These are phyloP conservation scores for Masnerella sp. DNA, from an alignment of 2,888 invertebrate species.

Conservation along the genomic window DNA sequence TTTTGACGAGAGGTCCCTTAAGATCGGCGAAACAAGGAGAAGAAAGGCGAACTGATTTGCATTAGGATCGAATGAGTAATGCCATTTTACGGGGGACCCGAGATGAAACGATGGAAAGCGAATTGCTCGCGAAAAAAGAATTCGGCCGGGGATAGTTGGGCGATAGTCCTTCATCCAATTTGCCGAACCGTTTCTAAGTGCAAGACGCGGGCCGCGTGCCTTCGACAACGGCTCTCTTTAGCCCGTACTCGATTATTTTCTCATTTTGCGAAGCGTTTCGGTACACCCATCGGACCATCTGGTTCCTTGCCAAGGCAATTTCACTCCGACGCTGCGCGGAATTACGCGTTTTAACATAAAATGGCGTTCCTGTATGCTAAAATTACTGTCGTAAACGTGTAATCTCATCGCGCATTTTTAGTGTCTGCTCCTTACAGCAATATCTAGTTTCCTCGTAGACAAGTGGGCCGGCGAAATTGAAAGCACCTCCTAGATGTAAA, in stretches of 20 bases:
- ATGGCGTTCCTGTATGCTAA: slow-evolving; percentile 56
- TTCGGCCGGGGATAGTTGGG: slow-evolving; percentile 37
- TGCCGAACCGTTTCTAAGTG: slow-evolving; percentile 43
- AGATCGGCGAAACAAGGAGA: slow-evolving; percentile 32
- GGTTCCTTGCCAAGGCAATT: slow-evolving; percentile 61
- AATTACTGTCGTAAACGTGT: slow-evolving; percentile 60
- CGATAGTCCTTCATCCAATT: slow-evolving; percentile 58
- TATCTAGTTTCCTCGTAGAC: slow-evolving; percentile 51
- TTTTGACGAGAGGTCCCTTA: slow-evolving; percentile 34
- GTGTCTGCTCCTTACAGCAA: slow-evolving; percentile 54
- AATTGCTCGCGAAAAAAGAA: slow-evolving; percentile 45
- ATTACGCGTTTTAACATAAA: slow-evolving; percentile 59
- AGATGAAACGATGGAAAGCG: slow-evolving; percentile 55
- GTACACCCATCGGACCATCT: slow-evolving; percentile 61
- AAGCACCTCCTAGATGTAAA: slow-evolving; percentile 30
- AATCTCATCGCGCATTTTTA: slow-evolving; percentile 60
- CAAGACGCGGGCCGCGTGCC: slow-evolving; percentile 48
- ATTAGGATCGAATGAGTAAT: slow-evolving; percentile 57
- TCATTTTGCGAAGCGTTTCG: slow-evolving; percentile 59
- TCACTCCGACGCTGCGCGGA: slow-evolving; percentile 53
- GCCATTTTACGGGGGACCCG: slow-evolving; percentile 29
- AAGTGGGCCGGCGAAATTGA: slow-evolving; percentile 51
- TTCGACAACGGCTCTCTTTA: slow-evolving; percentile 58
- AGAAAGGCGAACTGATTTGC: slow-evolving; percentile 51
- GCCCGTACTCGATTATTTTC: slow-evolving; percentile 61